Evolutionary conservation across 1,140 invertebrate species (phyloP).

Genomic region (Calliphora vicina): DNA sequence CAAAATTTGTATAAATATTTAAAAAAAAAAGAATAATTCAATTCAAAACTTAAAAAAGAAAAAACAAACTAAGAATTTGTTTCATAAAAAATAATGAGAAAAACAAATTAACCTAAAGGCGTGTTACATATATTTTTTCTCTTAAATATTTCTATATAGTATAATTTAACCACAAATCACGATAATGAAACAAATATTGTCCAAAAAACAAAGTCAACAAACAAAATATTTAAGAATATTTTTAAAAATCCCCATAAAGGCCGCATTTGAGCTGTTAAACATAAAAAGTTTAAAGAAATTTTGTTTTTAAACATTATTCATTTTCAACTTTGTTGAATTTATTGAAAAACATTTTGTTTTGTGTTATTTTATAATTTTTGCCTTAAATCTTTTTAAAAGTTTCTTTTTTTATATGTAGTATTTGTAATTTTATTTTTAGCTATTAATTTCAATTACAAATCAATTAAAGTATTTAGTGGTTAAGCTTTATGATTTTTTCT

Average conservation of each 20-base stretch:
- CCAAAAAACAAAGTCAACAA: background rate
- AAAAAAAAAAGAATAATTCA: background rate
- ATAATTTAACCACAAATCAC: background rate
- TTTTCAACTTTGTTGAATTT: background rate
- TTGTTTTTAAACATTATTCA: background rate
- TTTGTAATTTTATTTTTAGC: too few species aligned
- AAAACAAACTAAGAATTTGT: background rate
- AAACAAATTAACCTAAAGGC: background rate
- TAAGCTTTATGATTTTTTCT: background rate
- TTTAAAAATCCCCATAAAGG: background rate
- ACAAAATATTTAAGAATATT: background rate
- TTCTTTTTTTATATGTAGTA: background rate
- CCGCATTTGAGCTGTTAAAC: too few species aligned
- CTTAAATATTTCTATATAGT: background rate
- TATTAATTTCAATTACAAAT: too few species aligned
- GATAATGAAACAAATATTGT: background rate
- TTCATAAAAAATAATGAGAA: background rate
- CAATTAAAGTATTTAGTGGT: background rate
- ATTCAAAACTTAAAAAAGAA: background rate
- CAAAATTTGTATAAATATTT: background rate
- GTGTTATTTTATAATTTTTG: background rate
- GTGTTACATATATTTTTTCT: slow-evolving; percentile 3
- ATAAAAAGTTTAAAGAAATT: background rate
- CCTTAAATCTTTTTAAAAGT: background rate
- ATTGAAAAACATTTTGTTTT: background rate